These are phyloP conservation scores for Rhinatrema bivittatum DNA, from an alignment of 2,797 vertebrate genomes.

Conservation along the genomic window DNA sequence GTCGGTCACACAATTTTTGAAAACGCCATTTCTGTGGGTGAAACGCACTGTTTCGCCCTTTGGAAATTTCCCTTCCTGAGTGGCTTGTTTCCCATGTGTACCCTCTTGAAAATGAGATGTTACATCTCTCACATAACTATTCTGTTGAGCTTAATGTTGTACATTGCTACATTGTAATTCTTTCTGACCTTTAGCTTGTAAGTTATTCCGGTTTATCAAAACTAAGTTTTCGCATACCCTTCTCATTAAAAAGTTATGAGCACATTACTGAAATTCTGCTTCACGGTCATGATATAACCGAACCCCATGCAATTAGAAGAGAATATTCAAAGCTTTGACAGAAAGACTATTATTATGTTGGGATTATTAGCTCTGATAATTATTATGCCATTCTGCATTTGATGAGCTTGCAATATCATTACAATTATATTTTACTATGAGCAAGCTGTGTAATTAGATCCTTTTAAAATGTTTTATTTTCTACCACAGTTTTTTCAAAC, in stretches of 20 bases:
- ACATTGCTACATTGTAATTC: not conserved
- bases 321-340: not conserved
- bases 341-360: not conserved
- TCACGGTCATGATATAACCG: not conserved
- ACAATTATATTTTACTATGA: too few relatives aligned
- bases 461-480: too few relatives aligned
- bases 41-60: too few relatives aligned
- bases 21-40: too few relatives aligned
- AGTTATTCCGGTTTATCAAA: not conserved
- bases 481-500: too few relatives aligned
- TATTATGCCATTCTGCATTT: not conserved
- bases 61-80: too few relatives aligned
- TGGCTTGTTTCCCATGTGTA: too few relatives aligned
- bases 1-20: too few relatives aligned
- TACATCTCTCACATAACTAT: not conserved
- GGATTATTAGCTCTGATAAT: not conserved
- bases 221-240: not conserved
- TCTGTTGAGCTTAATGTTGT: slow-evolving; percentile 3
- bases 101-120: slow-evolving; percentile 1
- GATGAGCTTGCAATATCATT: too few relatives aligned
- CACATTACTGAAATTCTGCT: not conserved
- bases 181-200: not conserved
- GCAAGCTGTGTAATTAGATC: too few relatives aligned
- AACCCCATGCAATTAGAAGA: not conserved
- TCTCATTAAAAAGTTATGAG: not conserved